Evolutionary conservation across 2,797 vertebrate species (phyloP).

Genomic region (Argya squamiceps): DNA sequence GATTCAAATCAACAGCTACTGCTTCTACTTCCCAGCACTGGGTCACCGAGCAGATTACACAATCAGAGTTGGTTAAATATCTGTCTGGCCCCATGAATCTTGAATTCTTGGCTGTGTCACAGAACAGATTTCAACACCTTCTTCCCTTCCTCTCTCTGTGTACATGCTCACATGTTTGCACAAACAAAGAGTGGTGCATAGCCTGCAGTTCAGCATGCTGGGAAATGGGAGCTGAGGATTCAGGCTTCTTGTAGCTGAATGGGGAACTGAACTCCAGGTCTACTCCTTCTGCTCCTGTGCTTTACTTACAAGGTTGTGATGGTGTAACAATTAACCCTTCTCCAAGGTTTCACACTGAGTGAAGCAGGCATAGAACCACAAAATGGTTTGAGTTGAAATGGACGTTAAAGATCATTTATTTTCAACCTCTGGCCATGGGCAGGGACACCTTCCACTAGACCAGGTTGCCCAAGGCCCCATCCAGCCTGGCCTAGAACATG

Average conservation of each 20-base stretch:
- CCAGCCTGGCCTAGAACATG: not conserved
- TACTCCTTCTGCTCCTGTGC: not conserved
- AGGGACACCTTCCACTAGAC: not conserved
- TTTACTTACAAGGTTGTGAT: rapidly evolving
- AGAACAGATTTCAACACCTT: conserved; percentile 50
- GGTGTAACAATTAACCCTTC: not conserved
- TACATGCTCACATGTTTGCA: not conserved
- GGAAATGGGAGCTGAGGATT: not conserved
- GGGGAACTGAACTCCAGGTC: not conserved
- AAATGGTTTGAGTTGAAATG: not conserved
- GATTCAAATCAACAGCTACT: not conserved
- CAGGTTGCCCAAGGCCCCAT: not conserved
- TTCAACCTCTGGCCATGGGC: not conserved
- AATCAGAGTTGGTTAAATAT: not conserved
- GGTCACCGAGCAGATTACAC: not conserved
- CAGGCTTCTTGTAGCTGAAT: not conserved
- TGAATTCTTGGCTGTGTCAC: conserved; percentile 9
- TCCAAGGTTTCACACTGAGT: not conserved
- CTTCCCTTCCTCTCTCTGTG: not conserved
- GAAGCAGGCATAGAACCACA: not conserved
- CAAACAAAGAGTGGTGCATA: not conserved
- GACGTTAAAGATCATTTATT: not conserved
- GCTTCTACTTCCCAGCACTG: not conserved
- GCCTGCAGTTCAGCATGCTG: not conserved
- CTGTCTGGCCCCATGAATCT: conserved; percentile 40